Percentiles rank a stretch among this genome's conserved stretches.
Conservation (phyloP, 1,140 invertebrate genomes). For the Eupeodes corollae region DNA sequence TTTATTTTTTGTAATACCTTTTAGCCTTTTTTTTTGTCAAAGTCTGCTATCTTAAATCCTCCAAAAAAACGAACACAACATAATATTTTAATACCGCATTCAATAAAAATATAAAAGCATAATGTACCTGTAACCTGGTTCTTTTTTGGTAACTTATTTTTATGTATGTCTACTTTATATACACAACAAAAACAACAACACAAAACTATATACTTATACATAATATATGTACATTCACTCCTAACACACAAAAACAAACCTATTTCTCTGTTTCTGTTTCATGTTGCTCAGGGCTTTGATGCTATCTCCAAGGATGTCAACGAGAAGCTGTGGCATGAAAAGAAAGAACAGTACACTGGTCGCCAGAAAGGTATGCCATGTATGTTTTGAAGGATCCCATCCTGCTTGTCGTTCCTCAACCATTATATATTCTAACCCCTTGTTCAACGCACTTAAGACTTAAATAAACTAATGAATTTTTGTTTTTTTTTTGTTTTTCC, state of each 20-base stretch:
- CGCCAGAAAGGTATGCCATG: slow-evolving; percentile 70
- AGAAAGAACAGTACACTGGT: slow-evolving; percentile 71
- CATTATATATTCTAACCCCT: neutral
- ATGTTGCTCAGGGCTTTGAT: slow-evolving; percentile 59
- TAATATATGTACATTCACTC: neutral
- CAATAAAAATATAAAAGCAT: too few relatives aligned
- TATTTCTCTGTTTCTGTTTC: neutral
- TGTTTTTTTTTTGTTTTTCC: neutral
- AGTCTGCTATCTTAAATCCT: too few relatives aligned
- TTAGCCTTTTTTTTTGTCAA: too few relatives aligned
- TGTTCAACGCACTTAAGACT: neutral
- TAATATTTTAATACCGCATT: too few relatives aligned
- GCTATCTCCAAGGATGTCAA: slow-evolving; percentile 65
- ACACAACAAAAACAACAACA: slow-evolving; percentile 3
- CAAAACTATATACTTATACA: slow-evolving; percentile 1
- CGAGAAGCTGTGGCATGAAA: slow-evolving; percentile 79
- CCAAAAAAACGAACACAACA: too few relatives aligned
- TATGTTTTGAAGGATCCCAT: neutral
- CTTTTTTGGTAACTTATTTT: slow-evolving; percentile 8
- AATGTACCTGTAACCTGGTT: slow-evolving; percentile 14
- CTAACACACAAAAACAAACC: slow-evolving; percentile 1
- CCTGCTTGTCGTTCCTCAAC: neutral
- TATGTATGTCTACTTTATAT: neutral
- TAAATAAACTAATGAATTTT: neutral
- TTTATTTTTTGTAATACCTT: too few relatives aligned